Base-by-base conservation (phyloP, 2,888 invertebrate species). In the Cheilosia pagana region DNA sequence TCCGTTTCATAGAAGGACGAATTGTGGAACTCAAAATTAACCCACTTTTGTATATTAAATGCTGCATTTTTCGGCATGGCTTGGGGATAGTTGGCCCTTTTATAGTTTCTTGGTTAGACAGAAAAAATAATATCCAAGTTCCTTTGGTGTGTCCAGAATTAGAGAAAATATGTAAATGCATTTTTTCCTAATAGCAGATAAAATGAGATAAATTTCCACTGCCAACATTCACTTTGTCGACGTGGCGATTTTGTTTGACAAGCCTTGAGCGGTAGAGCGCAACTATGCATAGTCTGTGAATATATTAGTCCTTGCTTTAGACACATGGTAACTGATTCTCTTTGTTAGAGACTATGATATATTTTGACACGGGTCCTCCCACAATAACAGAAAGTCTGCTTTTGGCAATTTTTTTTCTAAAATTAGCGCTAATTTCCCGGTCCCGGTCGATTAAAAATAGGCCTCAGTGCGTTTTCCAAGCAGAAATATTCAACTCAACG, bases 21-120 rank as follows among this genome's bases (percentile, higher is more conserved):
- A 5, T 5, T 48, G 19, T 21, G 59, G 48, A 50, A 0, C 10
- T 10, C 8, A 2, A 65, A 52, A 50, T 65, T 52, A 65, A 52
- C 65, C 35, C 16, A 25, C 28, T 45, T 62, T 45, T 45, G 3
- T 45, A 12, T 45, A 48, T 62, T 45, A 62, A 31, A 60, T 60
- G 5, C 10, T 4, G n/a, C 1, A 59, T 43, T 25, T 25, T 43
- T 45, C 1, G 16, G 43, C 43, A 28, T 28, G 10, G 16, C 43
- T 43, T 43, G 16, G 12, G 41, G 60, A 2, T 16, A 19, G 23
- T 21, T 60, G 2, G 12, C 12, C 12, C 45, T 16, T 39, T 19
- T 45, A 19, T 62, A 16, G n/a, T 25, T 16, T 43, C 12, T 43
- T 43, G 10, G 10, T 16, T 12, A 50, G 7, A 14, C 45, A 16